phyloP scores from a whole-genome alignment of 1,140 invertebrate genomes.

The Aphaenogaster rudis region DNA sequence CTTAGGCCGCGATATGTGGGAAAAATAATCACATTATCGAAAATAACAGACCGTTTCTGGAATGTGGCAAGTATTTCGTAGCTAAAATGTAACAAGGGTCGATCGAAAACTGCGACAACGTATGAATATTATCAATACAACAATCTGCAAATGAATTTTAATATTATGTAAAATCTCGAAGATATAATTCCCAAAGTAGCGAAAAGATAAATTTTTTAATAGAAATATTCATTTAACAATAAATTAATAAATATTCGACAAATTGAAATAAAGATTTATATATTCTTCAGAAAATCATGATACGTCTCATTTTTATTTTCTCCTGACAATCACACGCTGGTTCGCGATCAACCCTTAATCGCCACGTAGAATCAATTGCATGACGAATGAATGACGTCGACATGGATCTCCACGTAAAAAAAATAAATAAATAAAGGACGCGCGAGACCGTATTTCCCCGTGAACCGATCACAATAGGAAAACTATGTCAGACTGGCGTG shows the following conservation, averaged over 20 bases:
- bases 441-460: slow-evolving; percentile 39
- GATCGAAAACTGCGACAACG: slow-evolving; percentile 11
- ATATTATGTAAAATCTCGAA: background rate
- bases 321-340: slow-evolving; percentile 21
- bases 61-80: slow-evolving; percentile 69
- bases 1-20: slow-evolving; percentile 49
- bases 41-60: slow-evolving; percentile 66
- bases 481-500: slow-evolving; percentile 40
- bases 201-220: background rate
- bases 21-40: slow-evolving; percentile 60
- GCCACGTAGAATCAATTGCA: slow-evolving; percentile 40
- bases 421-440: slow-evolving; percentile 48
- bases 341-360: slow-evolving; percentile 40
- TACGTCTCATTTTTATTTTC: slow-evolving; percentile 9
- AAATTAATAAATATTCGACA: background rate
- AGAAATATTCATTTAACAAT: background rate
- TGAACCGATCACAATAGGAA: slow-evolving; percentile 25
- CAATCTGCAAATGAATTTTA: background rate
- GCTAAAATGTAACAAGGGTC: slow-evolving; percentile 36
- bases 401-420: slow-evolving; percentile 8
- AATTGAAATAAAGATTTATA: background rate
- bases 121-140: background rate
- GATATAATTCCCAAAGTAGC: background rate
- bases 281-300: background rate
- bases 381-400: slow-evolving; percentile 56